These are phyloP conservation scores for Ridgeia piscesae DNA, from an alignment of 1,140 invertebrate species.

Conservation along the genomic window DNA sequence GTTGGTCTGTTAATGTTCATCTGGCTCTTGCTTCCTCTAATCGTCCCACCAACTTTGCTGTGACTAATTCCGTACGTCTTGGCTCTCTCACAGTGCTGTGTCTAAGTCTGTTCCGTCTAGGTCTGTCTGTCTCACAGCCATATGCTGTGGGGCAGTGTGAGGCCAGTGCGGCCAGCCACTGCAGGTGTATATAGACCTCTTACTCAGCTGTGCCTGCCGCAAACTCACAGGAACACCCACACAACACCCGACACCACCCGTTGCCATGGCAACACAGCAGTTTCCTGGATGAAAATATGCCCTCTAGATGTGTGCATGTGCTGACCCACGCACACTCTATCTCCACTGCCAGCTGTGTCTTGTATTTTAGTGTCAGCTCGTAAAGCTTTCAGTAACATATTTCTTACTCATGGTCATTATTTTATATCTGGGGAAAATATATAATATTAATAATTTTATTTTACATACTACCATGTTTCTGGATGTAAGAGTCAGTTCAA, in stretches of 20 bases:
- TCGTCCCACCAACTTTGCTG: no score
- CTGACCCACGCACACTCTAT: background rate
- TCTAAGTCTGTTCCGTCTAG: background rate
- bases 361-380: background rate
- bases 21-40: no score
- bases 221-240: background rate
- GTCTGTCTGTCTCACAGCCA: background rate
- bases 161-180: background rate
- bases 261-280: background rate
- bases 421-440: background rate
- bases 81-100: background rate
- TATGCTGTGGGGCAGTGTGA: background rate
- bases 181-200: constrained; percentile 4
- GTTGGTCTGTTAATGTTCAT: no score
- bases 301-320: background rate
- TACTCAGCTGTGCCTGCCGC: background rate
- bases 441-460: no score
- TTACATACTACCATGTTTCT: no score
- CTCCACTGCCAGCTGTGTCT: background rate
- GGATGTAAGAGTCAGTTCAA: no score
- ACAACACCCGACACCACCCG: background rate
- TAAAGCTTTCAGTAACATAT: background rate
- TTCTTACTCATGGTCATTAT: background rate
- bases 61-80: background rate
- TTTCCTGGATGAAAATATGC: background rate